These are phyloP conservation scores for Pterostichus niger DNA, from an alignment of 2,888 invertebrate genomes.

Conservation along the genomic window DNA sequence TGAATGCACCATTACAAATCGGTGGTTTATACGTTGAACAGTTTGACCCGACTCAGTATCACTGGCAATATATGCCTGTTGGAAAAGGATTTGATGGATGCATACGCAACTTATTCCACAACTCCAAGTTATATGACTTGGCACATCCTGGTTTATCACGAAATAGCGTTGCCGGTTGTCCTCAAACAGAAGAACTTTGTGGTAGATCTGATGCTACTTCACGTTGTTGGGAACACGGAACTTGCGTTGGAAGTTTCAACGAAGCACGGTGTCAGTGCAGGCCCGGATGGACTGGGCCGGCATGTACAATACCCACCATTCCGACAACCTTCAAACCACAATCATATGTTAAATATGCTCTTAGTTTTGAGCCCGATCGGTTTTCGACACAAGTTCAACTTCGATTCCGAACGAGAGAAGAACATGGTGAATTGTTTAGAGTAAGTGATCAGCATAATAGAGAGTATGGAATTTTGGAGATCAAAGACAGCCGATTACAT, in stretches of 20 bases:
- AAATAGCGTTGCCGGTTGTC: conserved; percentile 93
- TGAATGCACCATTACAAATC: conserved; percentile 96
- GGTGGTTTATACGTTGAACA: conserved; percentile 95
- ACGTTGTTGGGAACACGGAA: conserved; percentile 95
- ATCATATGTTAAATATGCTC: conserved; percentile 97
- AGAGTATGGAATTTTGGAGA: conserved; percentile 94
- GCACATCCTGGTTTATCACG: conserved; percentile 94
- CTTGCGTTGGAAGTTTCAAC: conserved; percentile 93
- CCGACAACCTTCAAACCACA: conserved; percentile 95
- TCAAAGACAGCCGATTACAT: conserved; percentile 92
- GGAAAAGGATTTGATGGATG: conserved; percentile 97
- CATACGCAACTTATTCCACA: conserved; percentile 96
- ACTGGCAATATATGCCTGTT: conserved; percentile 94
- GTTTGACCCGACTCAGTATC: conserved; percentile 92
- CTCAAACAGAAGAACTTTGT: conserved; percentile 95
- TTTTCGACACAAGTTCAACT: conserved; percentile 96
- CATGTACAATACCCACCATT: conserved; percentile 90
- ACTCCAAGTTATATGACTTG: conserved; percentile 96
- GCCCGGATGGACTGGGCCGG: conserved; percentile 96
- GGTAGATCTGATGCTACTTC: conserved; percentile 91
- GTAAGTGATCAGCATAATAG: conserved; percentile 96
- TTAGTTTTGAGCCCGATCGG: conserved; percentile 95
- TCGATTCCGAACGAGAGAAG: conserved; percentile 95
- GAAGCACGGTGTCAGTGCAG: conserved; percentile 96
- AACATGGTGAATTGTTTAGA: conserved; percentile 95